Evolutionary conservation across 2,888 invertebrate genomes (phyloP), one percentile per base, ranked within the genome.

Genomic region (Tetropium fuscum): DNA sequence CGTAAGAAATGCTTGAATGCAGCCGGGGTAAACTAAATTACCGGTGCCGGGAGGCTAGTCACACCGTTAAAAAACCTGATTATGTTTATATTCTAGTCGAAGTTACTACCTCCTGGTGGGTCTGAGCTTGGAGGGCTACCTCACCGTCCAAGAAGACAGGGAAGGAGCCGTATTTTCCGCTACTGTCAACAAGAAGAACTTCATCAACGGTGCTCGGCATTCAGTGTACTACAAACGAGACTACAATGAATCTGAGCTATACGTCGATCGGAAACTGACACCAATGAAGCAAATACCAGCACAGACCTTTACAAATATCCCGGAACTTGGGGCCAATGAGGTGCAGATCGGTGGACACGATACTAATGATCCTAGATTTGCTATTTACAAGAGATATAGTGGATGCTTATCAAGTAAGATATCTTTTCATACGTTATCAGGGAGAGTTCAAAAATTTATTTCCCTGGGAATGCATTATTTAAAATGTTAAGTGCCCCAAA

Each of bases 301-400:
- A 1, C 86, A 91, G 71, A 89, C 88, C 16, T 84, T 88, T 32
- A 87, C 87, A 66, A 89, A 90, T 66, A 87, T 87, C n/a, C 83
- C 86, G 2, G 90, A 90, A 69, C 81, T 86, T 40, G 89, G 92
- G 5, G 87, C 90, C 10, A 93, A 93, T 77, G 93, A 94, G 73
- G 92, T 94, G 6, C 93, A 94, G 79, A 88, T 95, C 49, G 94
- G 94, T 7, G 95, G 95, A 16, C 87, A 94, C 10, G 94, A 93
- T 73, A 93, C 93, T 3, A 90, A 90, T 2, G 94, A 94, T 78
- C 90, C 91, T 2, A 85, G 94, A 65, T 89, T 95, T 71, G 89
- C 88, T 60, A 90, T 91, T 58, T 95, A 92, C 76, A 93, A 92
- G 76, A 92, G 93, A 69, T 95, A 94, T 80, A 93, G 91, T 74